These are phyloP conservation scores for Mystacides longicornis DNA, from an alignment of 2,888 invertebrate genomes.

Conservation along the genomic window DNA sequence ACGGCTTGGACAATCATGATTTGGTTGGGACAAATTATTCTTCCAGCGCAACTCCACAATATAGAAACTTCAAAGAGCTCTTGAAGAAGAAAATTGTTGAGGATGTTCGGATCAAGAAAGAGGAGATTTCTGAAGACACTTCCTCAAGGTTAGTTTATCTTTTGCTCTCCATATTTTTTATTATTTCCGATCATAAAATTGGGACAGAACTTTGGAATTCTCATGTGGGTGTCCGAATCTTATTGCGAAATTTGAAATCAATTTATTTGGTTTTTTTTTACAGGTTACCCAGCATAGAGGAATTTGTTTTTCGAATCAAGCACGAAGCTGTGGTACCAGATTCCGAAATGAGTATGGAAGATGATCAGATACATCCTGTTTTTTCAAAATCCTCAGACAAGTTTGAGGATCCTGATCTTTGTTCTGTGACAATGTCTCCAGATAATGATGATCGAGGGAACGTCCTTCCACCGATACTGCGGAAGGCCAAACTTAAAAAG, in stretches of 20 bases:
- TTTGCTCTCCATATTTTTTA: too few relatives aligned
- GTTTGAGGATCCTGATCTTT: not conserved
- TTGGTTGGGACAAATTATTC: not conserved
- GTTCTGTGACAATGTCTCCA: not conserved
- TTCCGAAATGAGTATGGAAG: constrained; percentile 3
- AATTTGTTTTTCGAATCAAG: not conserved
- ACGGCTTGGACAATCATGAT: not conserved
- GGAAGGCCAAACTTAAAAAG: constrained; percentile 33
- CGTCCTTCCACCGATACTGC: constrained; percentile 40
- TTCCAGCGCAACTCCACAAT: constrained; percentile 9
- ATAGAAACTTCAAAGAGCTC: constrained; percentile 16
- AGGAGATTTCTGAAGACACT: too few relatives aligned
- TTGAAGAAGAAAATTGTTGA: constrained; percentile 19
- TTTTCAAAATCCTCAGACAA: not conserved
- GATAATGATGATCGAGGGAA: not conserved
- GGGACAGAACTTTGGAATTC: too few relatives aligned
- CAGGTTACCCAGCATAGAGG: not conserved
- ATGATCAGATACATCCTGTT: not conserved
- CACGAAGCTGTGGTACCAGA: constrained; percentile 13
- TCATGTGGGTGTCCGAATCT: too few relatives aligned
- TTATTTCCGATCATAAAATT: too few relatives aligned
- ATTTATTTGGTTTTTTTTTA: too few relatives aligned
- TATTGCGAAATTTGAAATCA: too few relatives aligned
- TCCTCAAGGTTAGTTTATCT: too few relatives aligned
- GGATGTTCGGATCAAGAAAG: constrained; percentile 1